Base-by-base conservation (phyloP, 2,113 vertebrate species). In the Notarius quadriscutis region DNA sequence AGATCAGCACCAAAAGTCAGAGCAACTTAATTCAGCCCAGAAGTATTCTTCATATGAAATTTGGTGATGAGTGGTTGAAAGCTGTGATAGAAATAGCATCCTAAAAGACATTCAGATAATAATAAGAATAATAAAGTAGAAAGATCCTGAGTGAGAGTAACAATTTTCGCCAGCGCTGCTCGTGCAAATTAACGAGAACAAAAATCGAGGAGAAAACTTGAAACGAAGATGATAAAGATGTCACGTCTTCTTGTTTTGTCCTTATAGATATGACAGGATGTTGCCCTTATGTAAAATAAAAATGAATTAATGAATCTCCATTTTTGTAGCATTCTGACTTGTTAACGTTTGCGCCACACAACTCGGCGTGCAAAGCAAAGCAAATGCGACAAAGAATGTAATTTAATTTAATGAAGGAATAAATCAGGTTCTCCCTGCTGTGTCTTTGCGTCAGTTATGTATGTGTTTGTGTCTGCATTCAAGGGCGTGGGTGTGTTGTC, bases 401-500 rank as follows among this genome's bases (percentile, higher is more conserved):
- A 57, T 27, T 57, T 20, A 20, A 15, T 50, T 25, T 20, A 77
- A 12, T 50, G 25, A 78, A 78, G 48, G 11, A 79, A 18, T 34
- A 18, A 79, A 18, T 79, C 77, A 7, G 4, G 3, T 53, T 77
- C n/a, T 53, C 71, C 22, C 48, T 51, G 74, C 74, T 51, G 14
- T 55, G 62, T 51, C 51, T 72, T 53, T 75, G 30, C 12, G 3
- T 65, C 9, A 14, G 55, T 71, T 25, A 22, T 41, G 69, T 63
- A n/a, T 63, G 72, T 79, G 84, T 65, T 27, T 86, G 84, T 86
- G 74, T 86, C 74, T 86, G 74, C 2, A 7, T 79, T 79, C 7
- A 22, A 67, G 60, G 84, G 84, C 8, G 84, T 86, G 84, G 84
- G 84, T 27, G 69, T 85, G 53, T 71, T 79, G 14, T 53, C 84